Evolutionary conservation across 2,888 invertebrate genomes (phyloP).

Genomic region (Nomada flava): DNA sequence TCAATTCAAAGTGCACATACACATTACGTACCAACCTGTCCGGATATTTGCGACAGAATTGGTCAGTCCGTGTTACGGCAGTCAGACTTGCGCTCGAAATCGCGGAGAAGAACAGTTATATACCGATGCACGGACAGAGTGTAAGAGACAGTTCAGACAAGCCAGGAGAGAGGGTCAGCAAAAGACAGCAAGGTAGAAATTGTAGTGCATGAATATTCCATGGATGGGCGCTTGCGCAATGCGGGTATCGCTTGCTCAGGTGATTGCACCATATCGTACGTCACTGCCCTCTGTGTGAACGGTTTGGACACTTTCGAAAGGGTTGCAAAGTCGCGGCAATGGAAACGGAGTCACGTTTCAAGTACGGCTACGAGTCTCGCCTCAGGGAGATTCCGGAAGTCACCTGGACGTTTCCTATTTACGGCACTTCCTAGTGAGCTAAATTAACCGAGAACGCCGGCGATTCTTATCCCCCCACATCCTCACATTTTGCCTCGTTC

Average conservation of each 20-base stretch:
- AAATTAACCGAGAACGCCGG: constrained; percentile 80
- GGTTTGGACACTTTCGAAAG: constrained; percentile 40
- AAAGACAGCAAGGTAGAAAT: constrained; percentile 58
- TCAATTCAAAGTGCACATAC: constrained; percentile 9
- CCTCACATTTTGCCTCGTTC: constrained; percentile 71
- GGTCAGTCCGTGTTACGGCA: neutral
- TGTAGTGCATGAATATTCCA: constrained; percentile 68
- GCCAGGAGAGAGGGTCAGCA: neutral
- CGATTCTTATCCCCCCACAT: constrained; percentile 76
- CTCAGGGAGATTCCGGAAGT: constrained; percentile 54
- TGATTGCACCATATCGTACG: constrained; percentile 60
- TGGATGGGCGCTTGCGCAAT: constrained; percentile 62
- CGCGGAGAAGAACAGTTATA: constrained; percentile 21
- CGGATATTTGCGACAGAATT: neutral
- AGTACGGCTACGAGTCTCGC: constrained; percentile 26
- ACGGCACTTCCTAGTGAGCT: constrained; percentile 78
- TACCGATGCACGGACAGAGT: constrained; percentile 3
- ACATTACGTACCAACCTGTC: neutral
- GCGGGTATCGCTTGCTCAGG: constrained; percentile 57
- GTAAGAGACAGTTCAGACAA: constrained; percentile 13
- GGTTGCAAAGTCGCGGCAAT: constrained; percentile 25
- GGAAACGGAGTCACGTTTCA: constrained; percentile 42
- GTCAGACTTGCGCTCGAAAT: constrained; percentile 11
- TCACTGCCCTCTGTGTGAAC: constrained; percentile 46
- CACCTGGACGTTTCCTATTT: constrained; percentile 79